Evolutionary conservation across 2,888 invertebrate genomes (phyloP), one percentile per base, ranked within the genome.

Genomic region (Megastigmus dorsalis): DNA sequence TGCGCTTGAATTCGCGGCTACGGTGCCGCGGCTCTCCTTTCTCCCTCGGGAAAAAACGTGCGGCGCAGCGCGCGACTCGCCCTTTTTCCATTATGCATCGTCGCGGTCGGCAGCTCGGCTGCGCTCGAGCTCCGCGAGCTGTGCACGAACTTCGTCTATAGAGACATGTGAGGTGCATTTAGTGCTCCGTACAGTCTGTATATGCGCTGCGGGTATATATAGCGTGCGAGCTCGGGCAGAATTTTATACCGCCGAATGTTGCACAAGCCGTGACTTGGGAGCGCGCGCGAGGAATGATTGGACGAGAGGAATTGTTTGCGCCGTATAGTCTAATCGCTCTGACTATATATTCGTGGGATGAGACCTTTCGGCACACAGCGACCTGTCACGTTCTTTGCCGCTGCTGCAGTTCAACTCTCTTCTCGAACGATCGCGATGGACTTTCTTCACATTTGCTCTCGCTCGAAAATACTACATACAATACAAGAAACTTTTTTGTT

Each of bases 71-170:
- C 18, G 20, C 54, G 52, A 60, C 60, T 60, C 60, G 69, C 69
- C 60, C 62, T 62, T 59, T 68, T 68, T 59, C 57, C 28, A 57
- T 55, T 67, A 20, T 23, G 26, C n/a, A n/a, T n/a, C n/a, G n/a
- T n/a, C n/a, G n/a, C n/a, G n/a, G n/a, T n/a, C n/a, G n/a, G n/a
- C n/a, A n/a, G n/a, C n/a, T n/a, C n/a, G n/a, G n/a, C n/a, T n/a
- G n/a, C n/a, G n/a, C n/a, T n/a, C n/a, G n/a, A 26, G 26, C 6
- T 9, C 26, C 41, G 33, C 33, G 63, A 7, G 28, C 55, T n/a
- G n/a, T n/a, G 52, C 28, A 20, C 43, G 55, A 65, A 13, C 55
- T 45, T 7, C 43, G 18, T n/a, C n/a, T n/a, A n/a, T n/a, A n/a
- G n/a, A n/a, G n/a, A n/a, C n/a, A n/a, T n/a, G n/a, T n/a, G n/a